Evolutionary conservation across 2,797 vertebrate species (phyloP).

Genomic region (Remorina albescens): DNA sequence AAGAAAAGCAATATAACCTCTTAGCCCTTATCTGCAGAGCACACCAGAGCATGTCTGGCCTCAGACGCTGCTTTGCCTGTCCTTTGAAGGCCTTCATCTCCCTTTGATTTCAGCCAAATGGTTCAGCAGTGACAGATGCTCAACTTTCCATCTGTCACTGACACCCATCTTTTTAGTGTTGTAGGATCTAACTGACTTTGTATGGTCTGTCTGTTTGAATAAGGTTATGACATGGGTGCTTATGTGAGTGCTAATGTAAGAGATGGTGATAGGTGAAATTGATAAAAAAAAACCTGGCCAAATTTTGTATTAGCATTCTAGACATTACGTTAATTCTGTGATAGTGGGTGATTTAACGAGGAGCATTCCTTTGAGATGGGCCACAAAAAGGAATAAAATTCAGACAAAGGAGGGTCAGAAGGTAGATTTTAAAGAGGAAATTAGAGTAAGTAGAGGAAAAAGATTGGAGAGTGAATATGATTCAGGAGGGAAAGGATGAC

Average conservation of each 20-base stretch:
- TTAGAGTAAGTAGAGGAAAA: conserved; percentile 48
- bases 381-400: conserved; percentile 59
- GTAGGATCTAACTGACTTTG: conserved; percentile 70
- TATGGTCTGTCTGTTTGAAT: conserved; percentile 63
- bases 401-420: conserved; percentile 55
- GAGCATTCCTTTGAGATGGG: conserved; percentile 62
- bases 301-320: conserved; percentile 49
- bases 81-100: conserved; percentile 78
- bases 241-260: conserved; percentile 60
- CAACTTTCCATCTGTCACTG: conserved; percentile 77
- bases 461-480: conserved; percentile 46
- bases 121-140: conserved; percentile 76
- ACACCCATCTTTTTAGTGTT: conserved; percentile 72
- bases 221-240: conserved; percentile 63
- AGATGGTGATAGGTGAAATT: conserved; percentile 40
- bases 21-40: conserved; percentile 70
- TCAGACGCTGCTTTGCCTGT: conserved; percentile 69
- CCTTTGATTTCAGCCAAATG: conserved; percentile 80
- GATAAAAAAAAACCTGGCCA: conserved; percentile 48
- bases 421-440: conserved; percentile 57
- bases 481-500: conserved; percentile 57
- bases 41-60: conserved; percentile 75
- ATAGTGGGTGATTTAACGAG: conserved; percentile 64
- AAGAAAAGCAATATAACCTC: conserved; percentile 80
- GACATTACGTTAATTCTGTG: conserved; percentile 50